Base-by-base conservation (phyloP, 2,888 invertebrate genomes). In the Auanema freiburgensis region DNA sequence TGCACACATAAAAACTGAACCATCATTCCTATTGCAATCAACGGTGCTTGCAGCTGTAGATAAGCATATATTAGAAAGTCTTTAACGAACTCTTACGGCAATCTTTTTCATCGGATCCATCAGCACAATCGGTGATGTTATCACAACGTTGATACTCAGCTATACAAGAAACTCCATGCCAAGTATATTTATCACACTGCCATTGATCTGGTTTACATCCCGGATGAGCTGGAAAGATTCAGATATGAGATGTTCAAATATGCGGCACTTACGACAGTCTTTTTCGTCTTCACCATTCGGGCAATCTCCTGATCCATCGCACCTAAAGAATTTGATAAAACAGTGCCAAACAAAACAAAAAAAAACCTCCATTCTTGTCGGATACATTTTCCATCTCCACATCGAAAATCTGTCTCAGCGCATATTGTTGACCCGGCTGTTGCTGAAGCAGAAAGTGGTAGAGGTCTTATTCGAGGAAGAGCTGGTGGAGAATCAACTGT, bases 141-240 rank as follows among this genome's bases (percentile, higher is more conserved):
- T 95, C 95, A 87, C 95, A 95, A 85, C 91, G 89, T 86, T 92
- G 90, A 87, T 94, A 91, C 69, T 91, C 90, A 65, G 93, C 93
- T 84, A 94, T 91, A 86, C 95, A 95, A 86, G 92, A 94, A 40
- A 94, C 93, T 59, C 66, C 92, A 87, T 95, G 95, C 89, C 92
- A 95, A 79, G 91, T 90, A 87, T 94, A 95, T 86, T 92, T 92
- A 57, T 91, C 90, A 86, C 95, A 96, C 46, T 91, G 91, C 83
- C 93, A 89, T 87, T 94, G 92, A 59, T 90, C 88, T 12, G 83
- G 77, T 80, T 93, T 93, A 85, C 95, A 96, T 83, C 93, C 93
- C 40, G 95, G 95, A 59, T 95, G 92, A 64, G 93, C 94, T 94
- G n/a, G n/a, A n/a, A n/a, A n/a, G n/a, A n/a, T n/a, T n/a, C n/a